Evolutionary conservation across 2,113 vertebrate genomes (phyloP), one percentile per base, ranked within the genome.

Genomic region (Syngnathus typhle): DNA sequence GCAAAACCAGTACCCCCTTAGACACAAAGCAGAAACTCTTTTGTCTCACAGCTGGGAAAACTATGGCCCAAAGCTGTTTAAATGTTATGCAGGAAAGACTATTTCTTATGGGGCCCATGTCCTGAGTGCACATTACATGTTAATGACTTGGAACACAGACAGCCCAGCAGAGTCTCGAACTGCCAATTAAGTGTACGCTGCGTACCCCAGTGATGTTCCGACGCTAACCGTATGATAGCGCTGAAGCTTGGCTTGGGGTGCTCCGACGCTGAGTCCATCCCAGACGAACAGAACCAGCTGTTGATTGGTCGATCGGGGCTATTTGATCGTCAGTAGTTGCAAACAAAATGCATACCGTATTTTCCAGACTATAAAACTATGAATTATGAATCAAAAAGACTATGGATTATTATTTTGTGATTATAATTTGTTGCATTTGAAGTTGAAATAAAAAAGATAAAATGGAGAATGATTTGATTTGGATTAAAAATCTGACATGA

Each of bases 181-280:
- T 85, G 80, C 79, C 87, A 86, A 86, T 90, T 85, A 90, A 77
- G 80, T 88, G 88, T 89, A 88, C 87, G 88, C 74, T 84, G 79
- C 82, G 69, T 82, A 84, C 72, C 74, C 74, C 83, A 67, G 79
- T 77, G 74, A 75, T 82, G 80, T 81, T 85, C 82, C 65, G 76
- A 86, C 74, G 68, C 70, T 69, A 60, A 79, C 60, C 83, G 83
- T 88, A 79, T 88, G 84, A 89, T 74, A 70, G 83, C 36, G 60
- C 67, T 81, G 73, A 74, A 54, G 76, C 77, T 82, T 85, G 85
- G 76, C 77, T 82, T 85, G 84, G 87, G 75, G 39, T 58, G 19
- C 77, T 89, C 78, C 79, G 85, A 65, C 58, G 69, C 73, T 82
- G 82, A 79, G 76, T 82, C 85, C 81, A 72, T 83, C 82, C 79